Base-by-base conservation (phyloP, 2,888 invertebrate species). In the Tenthredo mesomela region DNA sequence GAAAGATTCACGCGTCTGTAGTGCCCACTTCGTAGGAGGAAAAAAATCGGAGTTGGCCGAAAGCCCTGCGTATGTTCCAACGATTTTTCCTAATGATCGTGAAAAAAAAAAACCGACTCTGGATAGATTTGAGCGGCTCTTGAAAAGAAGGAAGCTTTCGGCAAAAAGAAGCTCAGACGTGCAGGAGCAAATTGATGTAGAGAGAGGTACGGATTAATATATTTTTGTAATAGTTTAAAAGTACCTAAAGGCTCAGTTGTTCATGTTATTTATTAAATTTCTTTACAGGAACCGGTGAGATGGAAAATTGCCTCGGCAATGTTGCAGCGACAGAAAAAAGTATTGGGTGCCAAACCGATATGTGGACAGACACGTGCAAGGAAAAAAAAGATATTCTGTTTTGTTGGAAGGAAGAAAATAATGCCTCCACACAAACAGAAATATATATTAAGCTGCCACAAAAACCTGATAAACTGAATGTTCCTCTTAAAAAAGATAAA, bases 11-110 rank as follows among this genome's bases (percentile, higher is more conserved):
- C 29, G 29, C 2, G 29, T 29, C 29, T 1, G 29, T 29, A 29
- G 29, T 29, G 29, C 29, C 29, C 29, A 29, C 29, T 29, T 29
- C 29, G 29, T 29, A 29, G 29, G 29, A 29, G 29, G 29, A 29
- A 29, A 54, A 54, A 54, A 54, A 54, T 65, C 65, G 29, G 29
- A 21, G 65, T 25, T 65, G 21, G 65, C 21, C 21, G 29, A 65
- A 25, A 65, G 65, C 65, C 65, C 65, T 25, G 21, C 65, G 65
- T 65, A 65, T 65, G 65, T 65, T 25, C 65, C 65, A 65, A 65
- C 29, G 29, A 65, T 65, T 65, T 65, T 65, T 29, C 65, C 25
- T 5, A 61, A 25, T 25, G 25, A 65, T 25, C 7, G 65, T 29
- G 4, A 7, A 7, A 65, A 65, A 65, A 25, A 65, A 65, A 65